A percentile compares a stretch with the other conserved stretches of the same genome.
Conservation (phyloP, 2,797 vertebrate genomes). For the Cryptoblepharus egeriae region DNA sequence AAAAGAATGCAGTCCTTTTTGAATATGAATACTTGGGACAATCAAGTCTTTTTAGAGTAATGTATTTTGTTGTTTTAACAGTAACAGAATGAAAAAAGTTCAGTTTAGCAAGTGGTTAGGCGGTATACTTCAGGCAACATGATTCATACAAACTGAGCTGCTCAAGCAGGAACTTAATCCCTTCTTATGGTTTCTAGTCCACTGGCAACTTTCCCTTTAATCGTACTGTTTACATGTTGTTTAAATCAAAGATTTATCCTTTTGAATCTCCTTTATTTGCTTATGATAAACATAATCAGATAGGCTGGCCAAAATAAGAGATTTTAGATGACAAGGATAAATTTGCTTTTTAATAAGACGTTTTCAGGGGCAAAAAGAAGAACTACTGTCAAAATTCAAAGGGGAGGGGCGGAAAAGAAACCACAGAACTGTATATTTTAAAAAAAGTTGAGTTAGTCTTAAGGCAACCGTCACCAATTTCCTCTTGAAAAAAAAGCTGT, state of each 20-base stretch:
- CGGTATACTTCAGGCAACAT: not conserved
- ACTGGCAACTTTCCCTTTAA: not conserved
- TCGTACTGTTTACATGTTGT: not conserved
- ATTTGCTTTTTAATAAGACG: not conserved
- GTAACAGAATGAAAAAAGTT: too few species aligned
- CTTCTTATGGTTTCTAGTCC: not conserved
- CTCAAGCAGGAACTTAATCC: not conserved
- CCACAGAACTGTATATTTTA: not conserved
- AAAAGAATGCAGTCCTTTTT: not conserved
- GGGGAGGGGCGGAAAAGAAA: constrained; percentile 16
- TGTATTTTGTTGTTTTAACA: too few species aligned
- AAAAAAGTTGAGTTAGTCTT: constrained; percentile 19
- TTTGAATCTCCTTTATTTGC: not conserved
- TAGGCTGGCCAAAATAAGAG: not conserved
- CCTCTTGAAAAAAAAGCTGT: constrained; percentile 4
- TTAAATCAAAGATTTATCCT: not conserved
- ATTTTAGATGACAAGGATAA: not conserved
- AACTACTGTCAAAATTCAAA: constrained; percentile 13
- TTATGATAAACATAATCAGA: not conserved
- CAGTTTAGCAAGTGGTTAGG: too few species aligned
- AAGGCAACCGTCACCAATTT: constrained; percentile 31
- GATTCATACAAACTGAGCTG: not conserved
- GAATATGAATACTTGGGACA: too few species aligned
- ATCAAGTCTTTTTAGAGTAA: too few species aligned
- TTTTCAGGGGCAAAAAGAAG: not conserved